Percentiles rank a stretch among this genome's conserved stretches.
phyloP scores from a whole-genome alignment of 2,888 invertebrate genomes.

The Caenorhabditis macrosperma region DNA sequence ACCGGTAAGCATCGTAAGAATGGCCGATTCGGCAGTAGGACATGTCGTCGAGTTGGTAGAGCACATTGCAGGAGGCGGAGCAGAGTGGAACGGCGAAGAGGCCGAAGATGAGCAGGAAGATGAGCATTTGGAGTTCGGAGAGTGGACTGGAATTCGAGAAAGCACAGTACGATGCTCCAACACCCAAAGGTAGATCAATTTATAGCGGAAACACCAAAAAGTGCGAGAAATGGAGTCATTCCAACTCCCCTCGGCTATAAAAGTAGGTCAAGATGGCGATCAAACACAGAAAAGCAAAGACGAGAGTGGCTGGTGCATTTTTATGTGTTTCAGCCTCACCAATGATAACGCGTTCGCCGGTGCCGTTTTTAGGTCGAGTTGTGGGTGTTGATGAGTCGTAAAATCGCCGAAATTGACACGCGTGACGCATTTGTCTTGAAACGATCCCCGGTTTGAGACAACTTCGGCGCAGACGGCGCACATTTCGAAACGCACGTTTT shows the following conservation, averaged over 20 bases:
- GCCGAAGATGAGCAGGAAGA: not conserved
- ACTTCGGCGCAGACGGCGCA: too few species aligned
- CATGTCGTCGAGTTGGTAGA: constrained; percentile 60
- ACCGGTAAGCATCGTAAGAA: constrained; percentile 32
- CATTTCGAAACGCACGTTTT: not conserved
- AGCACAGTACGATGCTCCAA: too few species aligned
- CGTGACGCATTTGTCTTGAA: too few species aligned
- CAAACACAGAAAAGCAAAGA: not conserved
- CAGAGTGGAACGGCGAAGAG: not conserved
- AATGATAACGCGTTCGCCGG: constrained; percentile 10
- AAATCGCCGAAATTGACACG: constrained; percentile 6
- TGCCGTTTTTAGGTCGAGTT: not conserved
- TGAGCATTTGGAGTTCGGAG: not conserved
- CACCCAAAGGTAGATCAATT: too few species aligned
- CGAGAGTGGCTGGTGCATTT: not conserved
- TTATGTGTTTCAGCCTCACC: not conserved
- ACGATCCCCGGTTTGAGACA: too few species aligned
- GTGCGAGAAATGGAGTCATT: not conserved
- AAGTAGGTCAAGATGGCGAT: too few species aligned
- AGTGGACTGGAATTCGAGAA: not conserved
- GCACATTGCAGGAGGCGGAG: constrained; percentile 27
- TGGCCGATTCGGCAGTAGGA: constrained; percentile 41
- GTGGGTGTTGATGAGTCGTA: constrained; percentile 1
- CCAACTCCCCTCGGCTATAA: too few species aligned
- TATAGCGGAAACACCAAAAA: not conserved